Base-by-base conservation (phyloP, 2,888 invertebrate species). In the Nyleta sp. region DNA sequence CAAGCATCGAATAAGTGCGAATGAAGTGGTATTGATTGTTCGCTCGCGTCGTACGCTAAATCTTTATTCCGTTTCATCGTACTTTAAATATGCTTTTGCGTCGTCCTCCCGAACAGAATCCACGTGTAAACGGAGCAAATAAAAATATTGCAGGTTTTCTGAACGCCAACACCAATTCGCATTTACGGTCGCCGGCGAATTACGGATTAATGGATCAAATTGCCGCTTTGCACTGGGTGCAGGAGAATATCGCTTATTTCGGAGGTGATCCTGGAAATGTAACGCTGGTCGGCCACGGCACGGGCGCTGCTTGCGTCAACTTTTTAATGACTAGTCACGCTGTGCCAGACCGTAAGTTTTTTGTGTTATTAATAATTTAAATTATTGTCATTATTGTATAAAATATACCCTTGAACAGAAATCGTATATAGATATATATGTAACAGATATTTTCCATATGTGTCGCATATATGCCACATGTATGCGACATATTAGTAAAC, bases 181-280 rank as follows among this genome's bases (percentile, higher is more conserved):
- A 95, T 91, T 94, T 96, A 48, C 94, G 95, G 78, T 95, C 96
- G 31, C 96, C 97, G 40, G 96, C 97, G 52, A 99, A 99, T 93
- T 98, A 98, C 91, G 99, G 99, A n/a, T 94, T 99, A 71, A 97
- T 98, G 95, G 99, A 99, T 91, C 97, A 98, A 91, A 96, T 98
- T 84, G 98, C 98, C 0, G 98, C 98, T 0, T 92, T 99, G 80
- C 98, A 98, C 88, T 98, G 98, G 98, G 94, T 99, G 78, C 96
- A 97, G 88, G 97, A 97, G 91, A 98, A 99, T 91, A 97, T 99
- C 57, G 97, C 95, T 0, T 95, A 95, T 62, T 99, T 99, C 89
- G 98, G 98, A 4, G 99, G 99, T 0, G 98, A 99, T 91, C 95
- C 97, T 0, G 94, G 95, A 38, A 96, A 97, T 87, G 97, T 99